phyloP scores from a whole-genome alignment of 2,888 invertebrate species.

The Iphiclides podalirius region DNA sequence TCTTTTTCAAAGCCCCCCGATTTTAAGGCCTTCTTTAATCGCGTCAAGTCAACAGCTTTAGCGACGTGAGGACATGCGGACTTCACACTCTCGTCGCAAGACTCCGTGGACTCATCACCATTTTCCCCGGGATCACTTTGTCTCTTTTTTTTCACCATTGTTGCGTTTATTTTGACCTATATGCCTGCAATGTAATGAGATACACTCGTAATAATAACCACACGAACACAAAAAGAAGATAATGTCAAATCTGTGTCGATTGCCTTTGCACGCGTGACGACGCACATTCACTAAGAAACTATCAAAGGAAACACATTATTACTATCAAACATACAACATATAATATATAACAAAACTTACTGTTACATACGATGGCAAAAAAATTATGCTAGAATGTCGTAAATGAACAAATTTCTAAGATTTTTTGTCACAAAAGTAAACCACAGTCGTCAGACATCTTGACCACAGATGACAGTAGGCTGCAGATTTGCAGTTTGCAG shows the following conservation, averaged over 20 bases:
- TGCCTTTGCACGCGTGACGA: constrained; percentile 79
- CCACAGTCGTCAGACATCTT: constrained; percentile 71
- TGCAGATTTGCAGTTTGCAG: no score
- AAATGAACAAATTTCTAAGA: constrained; percentile 46
- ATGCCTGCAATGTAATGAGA: constrained; percentile 75
- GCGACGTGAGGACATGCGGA: constrained; percentile 84
- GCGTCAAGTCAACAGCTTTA: constrained; percentile 83
- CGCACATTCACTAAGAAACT: constrained; percentile 63
- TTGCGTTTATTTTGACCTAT: constrained; percentile 52
- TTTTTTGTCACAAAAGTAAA: constrained; percentile 66
- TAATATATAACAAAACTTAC: constrained; percentile 56
- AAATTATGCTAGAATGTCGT: constrained; percentile 41
- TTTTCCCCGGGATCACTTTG: constrained; percentile 83
- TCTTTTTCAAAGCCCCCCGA: constrained; percentile 73
- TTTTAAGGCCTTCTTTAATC: constrained; percentile 80
- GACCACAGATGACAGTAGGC: no score
- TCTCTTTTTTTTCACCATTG: constrained; percentile 88
- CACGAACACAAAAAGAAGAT: constrained; percentile 74
- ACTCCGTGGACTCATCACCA: constrained; percentile 85
- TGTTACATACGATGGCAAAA: constrained; percentile 56
- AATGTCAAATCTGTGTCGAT: constrained; percentile 77
- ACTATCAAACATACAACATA: constrained; percentile 33
- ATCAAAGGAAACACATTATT: constrained; percentile 30
- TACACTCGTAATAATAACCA: constrained; percentile 76
- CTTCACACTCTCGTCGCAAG: constrained; percentile 84